phyloP scores from a whole-genome alignment of 1,140 invertebrate species.

The Rhynchophorus ferrugineus region DNA sequence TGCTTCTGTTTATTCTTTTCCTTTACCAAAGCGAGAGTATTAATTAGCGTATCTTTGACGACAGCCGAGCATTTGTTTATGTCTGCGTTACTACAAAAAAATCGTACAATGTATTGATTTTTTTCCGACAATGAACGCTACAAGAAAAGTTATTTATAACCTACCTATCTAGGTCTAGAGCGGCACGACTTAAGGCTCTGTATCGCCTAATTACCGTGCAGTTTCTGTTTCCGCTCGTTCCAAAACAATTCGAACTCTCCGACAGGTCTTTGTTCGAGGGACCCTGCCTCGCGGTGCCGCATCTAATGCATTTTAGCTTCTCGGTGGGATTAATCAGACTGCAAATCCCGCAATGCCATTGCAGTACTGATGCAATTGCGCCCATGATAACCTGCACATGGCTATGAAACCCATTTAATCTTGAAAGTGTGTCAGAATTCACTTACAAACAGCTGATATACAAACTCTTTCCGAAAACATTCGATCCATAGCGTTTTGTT shows the following conservation, averaged over 20 bases:
- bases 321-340: constrained; percentile 80
- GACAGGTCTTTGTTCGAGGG: constrained; percentile 19
- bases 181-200: constrained; percentile 9
- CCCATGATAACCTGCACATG: constrained; percentile 56
- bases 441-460: constrained; percentile 25
- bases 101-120: constrained; percentile 26
- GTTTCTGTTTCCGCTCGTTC: constrained; percentile 18
- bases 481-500: not conserved
- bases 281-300: constrained; percentile 48
- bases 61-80: constrained; percentile 25
- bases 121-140: constrained; percentile 20
- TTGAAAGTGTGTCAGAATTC: constrained; percentile 20
- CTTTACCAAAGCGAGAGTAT: constrained; percentile 17
- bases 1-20: constrained; percentile 12
- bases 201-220: constrained; percentile 33
- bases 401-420: constrained; percentile 27
- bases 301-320: constrained; percentile 68
- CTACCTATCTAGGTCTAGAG: constrained; percentile 12
- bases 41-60: constrained; percentile 24
- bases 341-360: constrained; percentile 82
- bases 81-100: constrained; percentile 23
- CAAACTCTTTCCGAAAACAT: constrained; percentile 23
- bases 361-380: constrained; percentile 80
- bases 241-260: constrained; percentile 13
- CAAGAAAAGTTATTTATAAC: constrained; percentile 11